Evolutionary conservation across 2,113 vertebrate species (phyloP).

Genomic region (Bubo blakistoni): DNA sequence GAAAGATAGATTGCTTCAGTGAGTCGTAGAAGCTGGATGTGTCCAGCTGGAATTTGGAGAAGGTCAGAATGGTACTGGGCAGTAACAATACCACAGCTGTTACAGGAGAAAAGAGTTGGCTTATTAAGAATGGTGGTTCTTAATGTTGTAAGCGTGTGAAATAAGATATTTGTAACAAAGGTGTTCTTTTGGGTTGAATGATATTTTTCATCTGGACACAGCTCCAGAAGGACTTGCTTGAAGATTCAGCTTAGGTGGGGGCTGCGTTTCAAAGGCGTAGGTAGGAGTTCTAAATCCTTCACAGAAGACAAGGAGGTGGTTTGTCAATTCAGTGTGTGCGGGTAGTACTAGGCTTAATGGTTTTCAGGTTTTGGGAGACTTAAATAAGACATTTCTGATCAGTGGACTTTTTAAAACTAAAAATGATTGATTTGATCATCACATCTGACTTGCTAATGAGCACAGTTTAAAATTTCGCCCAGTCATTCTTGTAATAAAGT

Average conservation of each 20-base stretch:
- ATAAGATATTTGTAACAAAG: background rate
- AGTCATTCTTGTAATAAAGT: background rate
- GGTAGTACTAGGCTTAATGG: background rate
- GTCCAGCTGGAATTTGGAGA: background rate
- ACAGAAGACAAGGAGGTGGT: background rate
- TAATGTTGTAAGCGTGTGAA: background rate
- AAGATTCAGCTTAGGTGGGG: background rate
- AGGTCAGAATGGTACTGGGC: background rate
- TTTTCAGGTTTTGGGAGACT: background rate
- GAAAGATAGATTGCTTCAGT: background rate
- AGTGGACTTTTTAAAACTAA: background rate
- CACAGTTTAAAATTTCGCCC: background rate
- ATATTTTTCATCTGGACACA: background rate
- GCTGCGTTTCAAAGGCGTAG: background rate
- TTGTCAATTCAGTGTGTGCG: background rate
- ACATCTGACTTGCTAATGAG: background rate
- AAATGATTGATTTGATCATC: background rate
- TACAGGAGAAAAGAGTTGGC: background rate
- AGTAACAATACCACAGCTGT: background rate
- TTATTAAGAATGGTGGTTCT: background rate
- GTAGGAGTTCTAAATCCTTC: background rate
- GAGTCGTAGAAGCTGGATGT: background rate
- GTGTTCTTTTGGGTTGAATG: background rate
- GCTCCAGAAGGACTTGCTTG: background rate
- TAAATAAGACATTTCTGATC: background rate